A percentile compares a stretch with the other conserved stretches of the same genome.
phyloP scores from a whole-genome alignment of 2,888 invertebrate genomes.

The Drosophila mulleri region DNA sequence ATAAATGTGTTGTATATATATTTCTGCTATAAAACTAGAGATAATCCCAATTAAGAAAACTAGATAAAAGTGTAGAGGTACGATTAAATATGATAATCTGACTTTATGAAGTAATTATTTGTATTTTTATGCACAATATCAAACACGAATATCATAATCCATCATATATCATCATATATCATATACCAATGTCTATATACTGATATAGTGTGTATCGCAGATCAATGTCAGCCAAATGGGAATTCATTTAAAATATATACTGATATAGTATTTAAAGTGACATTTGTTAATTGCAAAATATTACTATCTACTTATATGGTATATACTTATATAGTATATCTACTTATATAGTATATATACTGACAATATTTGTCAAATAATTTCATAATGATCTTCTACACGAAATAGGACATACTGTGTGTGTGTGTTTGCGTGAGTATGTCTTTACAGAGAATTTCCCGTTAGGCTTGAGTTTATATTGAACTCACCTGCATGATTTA shows the following conservation, averaged over 20 bases:
- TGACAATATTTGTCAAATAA: too few relatives aligned
- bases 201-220: not conserved
- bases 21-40: too few relatives aligned
- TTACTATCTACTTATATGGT: too few relatives aligned
- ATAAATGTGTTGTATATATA: too few relatives aligned
- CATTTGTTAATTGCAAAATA: too few relatives aligned
- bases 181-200: too few relatives aligned
- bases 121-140: not conserved
- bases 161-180: too few relatives aligned
- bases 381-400: not conserved
- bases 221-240: not conserved
- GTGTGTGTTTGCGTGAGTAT: not conserved
- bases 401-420: not conserved
- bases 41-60: too few relatives aligned
- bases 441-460: not conserved
- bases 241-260: not conserved
- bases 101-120: not conserved
- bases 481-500: slow-evolving; percentile 85
- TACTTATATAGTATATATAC: not conserved
- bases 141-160: not conserved
- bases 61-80: too few relatives aligned
- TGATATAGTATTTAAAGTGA: not conserved
- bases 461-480: not conserved
- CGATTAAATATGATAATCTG: not conserved
- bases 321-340: not conserved